phyloP scores from a whole-genome alignment of 2,888 invertebrate species.

The Pristionchus mayeri region DNA sequence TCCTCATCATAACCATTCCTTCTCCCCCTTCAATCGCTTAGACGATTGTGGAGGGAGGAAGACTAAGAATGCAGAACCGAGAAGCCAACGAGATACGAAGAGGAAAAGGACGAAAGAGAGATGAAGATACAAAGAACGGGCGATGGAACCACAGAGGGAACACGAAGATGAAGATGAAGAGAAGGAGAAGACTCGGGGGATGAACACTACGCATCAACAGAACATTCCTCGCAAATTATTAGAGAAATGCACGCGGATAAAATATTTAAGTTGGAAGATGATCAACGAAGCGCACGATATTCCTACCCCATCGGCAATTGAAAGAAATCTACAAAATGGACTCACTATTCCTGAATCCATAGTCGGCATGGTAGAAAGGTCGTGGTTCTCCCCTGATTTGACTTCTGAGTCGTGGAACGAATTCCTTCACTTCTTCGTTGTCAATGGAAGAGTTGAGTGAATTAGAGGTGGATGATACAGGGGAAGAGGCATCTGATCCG shows the following conservation, averaged over 20 bases:
- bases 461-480: background rate
- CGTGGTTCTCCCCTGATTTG: background rate
- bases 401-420: background rate
- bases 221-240: background rate
- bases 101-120: background rate
- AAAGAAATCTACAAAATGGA: background rate
- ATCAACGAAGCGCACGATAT: background rate
- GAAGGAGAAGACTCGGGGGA: background rate
- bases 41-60: background rate
- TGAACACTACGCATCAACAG: background rate
- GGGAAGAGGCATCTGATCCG: background rate
- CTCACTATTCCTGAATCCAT: background rate
- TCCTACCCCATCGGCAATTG: background rate
- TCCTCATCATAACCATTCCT: constrained; percentile 11
- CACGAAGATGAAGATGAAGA: background rate
- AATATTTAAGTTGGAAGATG: background rate
- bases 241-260: background rate
- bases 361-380: background rate
- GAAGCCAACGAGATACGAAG: background rate
- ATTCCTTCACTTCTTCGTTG: background rate
- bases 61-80: background rate
- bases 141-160: background rate
- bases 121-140: background rate
- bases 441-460: constrained; percentile 29
- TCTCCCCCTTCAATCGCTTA: too few relatives aligned